Conservation (phyloP, 2,888 invertebrate species). For the Lycia hirtaria region DNA sequence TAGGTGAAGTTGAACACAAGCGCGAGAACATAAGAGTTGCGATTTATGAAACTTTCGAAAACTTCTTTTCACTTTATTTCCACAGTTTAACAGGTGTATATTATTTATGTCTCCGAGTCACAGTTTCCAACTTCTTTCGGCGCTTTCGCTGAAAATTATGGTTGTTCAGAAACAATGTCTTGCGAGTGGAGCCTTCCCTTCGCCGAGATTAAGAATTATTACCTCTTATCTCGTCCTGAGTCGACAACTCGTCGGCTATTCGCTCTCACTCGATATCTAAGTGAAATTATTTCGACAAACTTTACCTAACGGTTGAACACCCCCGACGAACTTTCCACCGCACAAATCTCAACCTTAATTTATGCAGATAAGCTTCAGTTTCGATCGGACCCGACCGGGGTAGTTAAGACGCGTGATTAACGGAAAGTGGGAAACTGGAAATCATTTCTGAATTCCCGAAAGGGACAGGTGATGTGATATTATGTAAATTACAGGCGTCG, state of each 20-base stretch:
- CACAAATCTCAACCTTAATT: slow-evolving; percentile 52
- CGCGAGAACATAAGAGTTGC: not conserved
- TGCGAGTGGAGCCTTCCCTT: slow-evolving; percentile 54
- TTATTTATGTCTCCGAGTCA: slow-evolving; percentile 42
- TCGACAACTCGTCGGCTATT: slow-evolving; percentile 76
- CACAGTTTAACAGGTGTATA: slow-evolving; percentile 33
- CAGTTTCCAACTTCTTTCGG: slow-evolving; percentile 54
- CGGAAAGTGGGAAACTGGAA: slow-evolving; percentile 81
- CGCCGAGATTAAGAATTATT: slow-evolving; percentile 77
- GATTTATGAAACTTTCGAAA: slow-evolving; percentile 19
- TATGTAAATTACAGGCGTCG: slow-evolving; percentile 68
- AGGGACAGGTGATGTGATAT: slow-evolving; percentile 80
- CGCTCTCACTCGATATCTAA: slow-evolving; percentile 71
- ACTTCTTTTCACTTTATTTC: slow-evolving; percentile 22
- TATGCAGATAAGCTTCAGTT: slow-evolving; percentile 50
- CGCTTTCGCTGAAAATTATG: slow-evolving; percentile 59
- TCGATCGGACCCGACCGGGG: slow-evolving; percentile 38
- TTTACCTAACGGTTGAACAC: slow-evolving; percentile 72
- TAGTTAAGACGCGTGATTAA: slow-evolving; percentile 78
- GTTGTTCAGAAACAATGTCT: slow-evolving; percentile 66
- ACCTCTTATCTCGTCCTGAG: slow-evolving; percentile 74
- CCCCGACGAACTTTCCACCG: slow-evolving; percentile 47
- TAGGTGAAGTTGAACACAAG: not conserved
- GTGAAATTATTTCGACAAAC: slow-evolving; percentile 80
- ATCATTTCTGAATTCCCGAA: slow-evolving; percentile 81